Evolutionary conservation across 2,113 vertebrate genomes (phyloP).

Genomic region (Prunella fulvescens): DNA sequence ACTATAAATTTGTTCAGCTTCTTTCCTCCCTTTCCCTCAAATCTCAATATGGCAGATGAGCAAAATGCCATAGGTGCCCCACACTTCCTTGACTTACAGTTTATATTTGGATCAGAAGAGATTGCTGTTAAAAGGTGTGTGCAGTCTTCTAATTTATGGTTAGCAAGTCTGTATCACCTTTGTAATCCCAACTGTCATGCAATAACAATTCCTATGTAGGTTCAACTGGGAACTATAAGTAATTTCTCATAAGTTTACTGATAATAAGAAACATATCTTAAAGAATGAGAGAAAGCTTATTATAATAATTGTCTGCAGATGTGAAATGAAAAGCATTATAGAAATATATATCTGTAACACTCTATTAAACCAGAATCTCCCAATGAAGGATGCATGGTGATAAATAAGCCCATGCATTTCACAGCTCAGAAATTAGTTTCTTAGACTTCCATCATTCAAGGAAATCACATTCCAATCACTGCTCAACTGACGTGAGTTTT

Average conservation of each 20-base stretch:
- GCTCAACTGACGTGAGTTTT: constrained; percentile 34
- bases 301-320: constrained; percentile 41
- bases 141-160: not conserved
- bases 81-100: not conserved
- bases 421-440: constrained; percentile 25
- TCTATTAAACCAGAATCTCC: constrained; percentile 2
- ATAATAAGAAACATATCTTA: not conserved
- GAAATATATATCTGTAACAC: not conserved
- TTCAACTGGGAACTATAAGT: not conserved
- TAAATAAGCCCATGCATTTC: not conserved
- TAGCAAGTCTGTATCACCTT: not conserved
- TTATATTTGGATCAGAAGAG: too few relatives aligned
- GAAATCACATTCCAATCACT: constrained; percentile 35
- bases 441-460: not conserved
- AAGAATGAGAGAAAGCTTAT: not conserved
- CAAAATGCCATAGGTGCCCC: not conserved
- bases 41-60: not conserved
- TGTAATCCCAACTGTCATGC: not conserved
- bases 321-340: not conserved
- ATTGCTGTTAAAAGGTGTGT: not conserved
- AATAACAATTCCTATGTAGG: not conserved
- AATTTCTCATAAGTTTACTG: not conserved
- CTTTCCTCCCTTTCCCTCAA: not conserved
- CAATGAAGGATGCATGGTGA: not conserved
- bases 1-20: not conserved